Conservation (phyloP, 2,113 vertebrate species). For the Meleagris gallopavo region DNA sequence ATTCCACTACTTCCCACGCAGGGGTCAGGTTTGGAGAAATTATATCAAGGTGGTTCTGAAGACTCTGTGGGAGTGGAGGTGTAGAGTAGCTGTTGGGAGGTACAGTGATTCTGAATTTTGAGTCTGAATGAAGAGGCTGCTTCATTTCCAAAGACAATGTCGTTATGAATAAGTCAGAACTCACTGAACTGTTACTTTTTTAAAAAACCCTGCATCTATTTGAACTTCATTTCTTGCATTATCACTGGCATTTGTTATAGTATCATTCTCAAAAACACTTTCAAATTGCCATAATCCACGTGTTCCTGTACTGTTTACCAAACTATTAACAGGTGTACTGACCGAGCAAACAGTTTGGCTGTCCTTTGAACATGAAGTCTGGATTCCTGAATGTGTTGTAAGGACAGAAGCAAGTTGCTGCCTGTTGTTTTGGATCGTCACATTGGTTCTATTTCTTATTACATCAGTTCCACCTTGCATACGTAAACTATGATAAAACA, state of each 20-base stretch:
- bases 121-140: not conserved
- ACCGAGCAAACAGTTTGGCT: not conserved
- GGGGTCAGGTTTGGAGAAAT: conserved; percentile 1
- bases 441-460: not conserved
- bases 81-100: conserved; percentile 1
- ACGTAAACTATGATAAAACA: not conserved
- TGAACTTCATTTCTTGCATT: conserved; percentile 20
- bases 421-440: not conserved
- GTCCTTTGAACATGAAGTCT: not conserved
- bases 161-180: conserved; percentile 1
- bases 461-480: not conserved
- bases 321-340: not conserved
- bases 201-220: not conserved
- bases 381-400: not conserved
- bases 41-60: conserved; percentile 1
- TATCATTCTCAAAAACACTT: not conserved
- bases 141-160: conserved; percentile 39
- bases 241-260: not conserved
- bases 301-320: not conserved
- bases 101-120: not conserved
- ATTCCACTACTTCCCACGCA: not conserved
- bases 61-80: conserved; percentile 24
- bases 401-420: conserved; percentile 11
- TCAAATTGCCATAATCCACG: not conserved
- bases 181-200: not conserved